Evolutionary conservation across 92 coral and sea anemone species (phyloP), one percentile per base, ranked within the genome.

Genomic region (Porites rus): DNA sequence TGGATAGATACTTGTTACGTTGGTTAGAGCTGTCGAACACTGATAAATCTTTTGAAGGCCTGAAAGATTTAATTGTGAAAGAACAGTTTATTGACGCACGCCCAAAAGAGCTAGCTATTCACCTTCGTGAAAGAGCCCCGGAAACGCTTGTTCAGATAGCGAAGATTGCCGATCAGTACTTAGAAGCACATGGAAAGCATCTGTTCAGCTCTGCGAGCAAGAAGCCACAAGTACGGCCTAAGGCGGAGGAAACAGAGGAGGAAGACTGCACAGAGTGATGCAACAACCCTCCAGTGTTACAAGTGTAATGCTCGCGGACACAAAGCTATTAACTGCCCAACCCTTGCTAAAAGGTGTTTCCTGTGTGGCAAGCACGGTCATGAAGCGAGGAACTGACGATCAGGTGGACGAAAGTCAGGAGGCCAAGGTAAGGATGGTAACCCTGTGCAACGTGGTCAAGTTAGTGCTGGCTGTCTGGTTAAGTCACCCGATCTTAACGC

Each of bases 31-130:
- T 24, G 25, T 24, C 25, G 25, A 24, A 24, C 25, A 24, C 25
- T 24, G 25, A 24, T 24, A 1, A 1, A 0, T 24, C 25, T 24
- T 24, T 24, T 1, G 25, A 24, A 24, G 25, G 25, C 25, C 1
- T 24, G 25, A 24, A 24, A 24, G 25, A 24, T 24, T 24, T 24
- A 24, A 24, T 24, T 0, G 25, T 24, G 8, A 75, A 73, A 67
- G 92, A 88, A 22, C 92, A 92, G 81, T 89, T 92, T 60, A 80
- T 92, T 4, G 46, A 68, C 63, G 65, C 90, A 7, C 85, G 90
- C 20, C 87, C 90, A 1, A 82, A 77, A 11, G 90, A 92, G 58
- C 74, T 92, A 25, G 84, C 82, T 8, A 74, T 88, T 9, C 76
- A 82, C 24, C 18, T 91, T 22, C 74, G 74, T 46, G 90, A 90